Evolutionary conservation across 2,113 vertebrate genomes (phyloP).

Genomic region (Gobio gobio): DNA sequence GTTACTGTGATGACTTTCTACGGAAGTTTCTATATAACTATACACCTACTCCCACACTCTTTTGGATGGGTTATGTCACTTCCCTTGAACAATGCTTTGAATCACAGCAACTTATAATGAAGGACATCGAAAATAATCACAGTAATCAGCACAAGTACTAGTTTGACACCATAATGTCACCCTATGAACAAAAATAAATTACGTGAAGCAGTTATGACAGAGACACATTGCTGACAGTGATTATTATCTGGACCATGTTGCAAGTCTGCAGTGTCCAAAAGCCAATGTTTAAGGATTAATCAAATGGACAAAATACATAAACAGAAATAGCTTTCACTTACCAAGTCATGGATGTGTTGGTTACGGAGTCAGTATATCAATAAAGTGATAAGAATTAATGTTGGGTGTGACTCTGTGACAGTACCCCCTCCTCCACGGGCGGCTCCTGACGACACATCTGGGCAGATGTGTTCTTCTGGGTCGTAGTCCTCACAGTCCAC

Average conservation of each 20-base stretch:
- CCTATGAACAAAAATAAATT: background rate
- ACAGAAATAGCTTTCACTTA: background rate
- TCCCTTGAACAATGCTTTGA: conserved; percentile 16
- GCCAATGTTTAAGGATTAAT: background rate
- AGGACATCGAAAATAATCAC: conserved; percentile 11
- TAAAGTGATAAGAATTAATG: background rate
- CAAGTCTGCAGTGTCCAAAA: background rate
- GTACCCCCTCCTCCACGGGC: too few species aligned
- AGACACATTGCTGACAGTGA: background rate
- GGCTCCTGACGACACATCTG: too few species aligned
- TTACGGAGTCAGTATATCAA: background rate
- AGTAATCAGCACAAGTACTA: conserved; percentile 3
- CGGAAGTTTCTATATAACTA: background rate
- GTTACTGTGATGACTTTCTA: background rate
- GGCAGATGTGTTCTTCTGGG: too few species aligned
- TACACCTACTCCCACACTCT: background rate
- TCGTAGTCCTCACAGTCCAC: too few species aligned
- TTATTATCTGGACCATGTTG: conserved; percentile 20
- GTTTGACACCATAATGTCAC: background rate
- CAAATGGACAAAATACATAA: background rate
- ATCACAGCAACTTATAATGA: conserved; percentile 3
- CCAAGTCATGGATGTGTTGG: background rate
- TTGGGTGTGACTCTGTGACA: too few species aligned
- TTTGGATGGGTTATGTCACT: background rate
- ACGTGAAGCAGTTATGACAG: background rate